A percentile compares a stretch with the other conserved stretches of the same genome.
Evolutionary conservation across 2,888 invertebrate genomes (phyloP).

Genomic region (Criorhina ranunculi): DNA sequence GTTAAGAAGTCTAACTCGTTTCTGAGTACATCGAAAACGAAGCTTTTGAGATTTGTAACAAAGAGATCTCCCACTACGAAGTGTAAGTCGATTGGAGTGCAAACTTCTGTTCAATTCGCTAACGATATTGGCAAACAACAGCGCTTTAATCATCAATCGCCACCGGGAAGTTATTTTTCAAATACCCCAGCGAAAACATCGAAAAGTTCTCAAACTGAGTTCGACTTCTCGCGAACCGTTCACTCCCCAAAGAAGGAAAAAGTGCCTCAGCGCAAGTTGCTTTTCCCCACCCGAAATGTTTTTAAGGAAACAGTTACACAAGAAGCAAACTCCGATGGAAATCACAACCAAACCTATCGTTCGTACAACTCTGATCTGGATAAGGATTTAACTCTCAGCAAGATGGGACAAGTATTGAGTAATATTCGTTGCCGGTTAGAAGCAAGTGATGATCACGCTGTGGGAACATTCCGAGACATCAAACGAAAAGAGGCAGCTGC

Average conservation of each 20-base stretch:
- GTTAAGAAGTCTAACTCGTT: slow-evolving; percentile 77
- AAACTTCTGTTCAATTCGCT: slow-evolving; percentile 78
- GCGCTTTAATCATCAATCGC: slow-evolving; percentile 79
- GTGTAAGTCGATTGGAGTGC: slow-evolving; percentile 81
- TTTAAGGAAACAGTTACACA: slow-evolving; percentile 31
- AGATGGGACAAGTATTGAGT: slow-evolving; percentile 82
- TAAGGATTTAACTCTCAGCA: slow-evolving; percentile 81
- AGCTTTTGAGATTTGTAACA: slow-evolving; percentile 81
- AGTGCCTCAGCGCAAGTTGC: slow-evolving; percentile 34
- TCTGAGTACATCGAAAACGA: slow-evolving; percentile 81
- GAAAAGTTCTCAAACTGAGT: slow-evolving; percentile 78
- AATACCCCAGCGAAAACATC: slow-evolving; percentile 78
- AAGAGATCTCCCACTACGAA: slow-evolving; percentile 78
- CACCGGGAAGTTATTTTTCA: slow-evolving; percentile 83
- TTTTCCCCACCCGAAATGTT: slow-evolving; percentile 39
- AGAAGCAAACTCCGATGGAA: slow-evolving; percentile 29
- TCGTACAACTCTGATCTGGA: slow-evolving; percentile 83
- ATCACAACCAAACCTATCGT: slow-evolving; percentile 80
- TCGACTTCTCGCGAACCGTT: slow-evolving; percentile 82
- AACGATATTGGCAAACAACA: slow-evolving; percentile 77
- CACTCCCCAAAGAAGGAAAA: slow-evolving; percentile 80
- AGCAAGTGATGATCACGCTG: slow-evolving; percentile 81
- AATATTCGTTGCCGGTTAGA: slow-evolving; percentile 82
- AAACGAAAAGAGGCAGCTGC: slow-evolving; percentile 59
- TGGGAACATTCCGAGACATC: slow-evolving; percentile 81